Evolutionary conservation across 2,888 invertebrate species (phyloP).

Genomic region (Ectemnius cavifrons): DNA sequence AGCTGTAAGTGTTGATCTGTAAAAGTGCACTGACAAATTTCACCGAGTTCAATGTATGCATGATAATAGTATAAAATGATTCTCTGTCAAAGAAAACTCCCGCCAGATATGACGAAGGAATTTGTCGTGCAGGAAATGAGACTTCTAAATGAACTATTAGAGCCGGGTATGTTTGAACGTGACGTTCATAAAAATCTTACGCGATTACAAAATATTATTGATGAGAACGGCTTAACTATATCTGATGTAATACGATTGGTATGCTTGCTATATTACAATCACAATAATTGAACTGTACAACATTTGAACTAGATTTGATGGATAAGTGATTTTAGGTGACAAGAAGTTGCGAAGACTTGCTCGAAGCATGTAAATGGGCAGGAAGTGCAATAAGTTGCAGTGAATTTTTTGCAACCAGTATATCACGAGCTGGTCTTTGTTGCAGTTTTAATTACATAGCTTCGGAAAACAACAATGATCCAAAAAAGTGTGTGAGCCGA

Average conservation of each 20-base stretch:
- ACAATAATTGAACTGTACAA: not conserved
- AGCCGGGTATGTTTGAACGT: constrained; percentile 60
- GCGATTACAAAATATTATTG: constrained; percentile 65
- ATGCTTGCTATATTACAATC: constrained; percentile 2
- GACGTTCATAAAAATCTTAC: constrained; percentile 63
- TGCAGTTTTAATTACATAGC: constrained; percentile 84
- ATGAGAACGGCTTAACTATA: constrained; percentile 62
- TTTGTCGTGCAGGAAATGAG: constrained; percentile 64
- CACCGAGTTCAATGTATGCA: too few relatives aligned
- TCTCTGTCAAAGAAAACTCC: constrained; percentile 46
- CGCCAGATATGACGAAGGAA: constrained; percentile 52
- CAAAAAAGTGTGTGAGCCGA: constrained; percentile 16
- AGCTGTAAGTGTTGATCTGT: constrained; percentile 78
- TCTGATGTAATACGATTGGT: constrained; percentile 57
- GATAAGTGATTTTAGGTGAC: constrained; percentile 76
- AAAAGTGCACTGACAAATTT: too few relatives aligned
- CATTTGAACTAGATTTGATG: not conserved
- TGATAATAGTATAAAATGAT: not conserved
- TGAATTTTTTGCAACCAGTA: constrained; percentile 79
- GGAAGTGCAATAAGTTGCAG: constrained; percentile 79
- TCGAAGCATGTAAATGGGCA: constrained; percentile 82
- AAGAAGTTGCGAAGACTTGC: constrained; percentile 79
- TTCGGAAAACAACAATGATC: constrained; percentile 68
- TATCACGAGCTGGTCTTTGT: constrained; percentile 80
- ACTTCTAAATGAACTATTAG: constrained; percentile 63